Evolutionary conservation across 2,113 vertebrate genomes (phyloP).

Genomic region (Aptenodytes patagonicus): DNA sequence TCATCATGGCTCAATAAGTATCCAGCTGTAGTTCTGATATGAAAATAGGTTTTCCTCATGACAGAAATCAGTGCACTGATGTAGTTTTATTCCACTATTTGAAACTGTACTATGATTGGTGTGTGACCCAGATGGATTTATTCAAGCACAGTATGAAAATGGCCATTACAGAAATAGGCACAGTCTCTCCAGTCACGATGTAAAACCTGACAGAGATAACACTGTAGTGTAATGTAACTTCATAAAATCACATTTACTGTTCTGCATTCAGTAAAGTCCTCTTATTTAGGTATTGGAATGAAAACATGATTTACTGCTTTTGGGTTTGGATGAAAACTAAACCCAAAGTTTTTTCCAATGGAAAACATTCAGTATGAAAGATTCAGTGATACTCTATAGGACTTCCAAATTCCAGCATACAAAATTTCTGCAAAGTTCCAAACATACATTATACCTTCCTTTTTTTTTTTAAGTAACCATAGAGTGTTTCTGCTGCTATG

Average conservation of each 20-base stretch:
- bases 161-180: conserved; percentile 16
- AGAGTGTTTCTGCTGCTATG: neutral
- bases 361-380: neutral
- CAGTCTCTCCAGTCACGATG: neutral
- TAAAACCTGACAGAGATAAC: conserved; percentile 21
- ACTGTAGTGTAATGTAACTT: neutral
- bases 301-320: neutral
- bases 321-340: neutral
- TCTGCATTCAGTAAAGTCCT: neutral
- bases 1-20: neutral
- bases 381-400: neutral
- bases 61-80: neutral
- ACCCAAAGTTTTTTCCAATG: neutral
- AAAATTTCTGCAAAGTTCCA: neutral
- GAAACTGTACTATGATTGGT: neutral
- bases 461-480: neutral
- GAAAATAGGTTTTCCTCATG: conserved; percentile 22
- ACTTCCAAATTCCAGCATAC: neutral
- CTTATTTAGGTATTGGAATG: neutral
- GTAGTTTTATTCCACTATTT: conserved; percentile 52
- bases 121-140: conserved; percentile 39
- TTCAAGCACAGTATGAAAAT: conserved; percentile 56
- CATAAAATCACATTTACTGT: neutral
- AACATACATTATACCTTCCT: neutral
- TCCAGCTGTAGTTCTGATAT: neutral